Percentiles rank a stretch among this genome's conserved stretches.
phyloP scores from a whole-genome alignment of 2,797 vertebrate genomes.

The Neosilurus mollespiculum region DNA sequence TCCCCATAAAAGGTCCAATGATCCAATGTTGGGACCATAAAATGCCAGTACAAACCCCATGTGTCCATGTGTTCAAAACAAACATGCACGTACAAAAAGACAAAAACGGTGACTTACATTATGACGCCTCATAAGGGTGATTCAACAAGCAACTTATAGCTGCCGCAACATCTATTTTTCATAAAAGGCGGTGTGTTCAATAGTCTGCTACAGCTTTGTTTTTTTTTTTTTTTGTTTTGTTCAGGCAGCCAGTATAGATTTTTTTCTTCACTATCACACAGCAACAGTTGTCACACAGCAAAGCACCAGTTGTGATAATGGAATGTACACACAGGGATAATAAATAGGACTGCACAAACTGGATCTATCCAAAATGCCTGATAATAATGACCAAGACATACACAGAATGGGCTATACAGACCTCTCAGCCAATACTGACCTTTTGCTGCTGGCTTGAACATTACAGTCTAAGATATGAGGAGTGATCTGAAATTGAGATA shows the following conservation, averaged over 20 bases:
- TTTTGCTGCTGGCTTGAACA: background rate
- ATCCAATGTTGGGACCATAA: slow-evolving; percentile 56
- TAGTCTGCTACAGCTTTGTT: slow-evolving; percentile 14
- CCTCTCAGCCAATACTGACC: slow-evolving; percentile 2
- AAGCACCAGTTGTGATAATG: background rate
- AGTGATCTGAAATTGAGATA: slow-evolving; percentile 15
- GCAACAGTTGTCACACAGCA: slow-evolving; percentile 35
- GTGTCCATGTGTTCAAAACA: slow-evolving; percentile 1
- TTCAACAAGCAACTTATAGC: background rate
- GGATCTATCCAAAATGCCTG: slow-evolving; percentile 27
- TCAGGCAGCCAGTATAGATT: slow-evolving; percentile 39
- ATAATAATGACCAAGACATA: slow-evolving; percentile 33
- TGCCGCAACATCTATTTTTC: slow-evolving; percentile 37
- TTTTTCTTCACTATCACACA: background rate
- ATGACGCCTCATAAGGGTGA: background rate
- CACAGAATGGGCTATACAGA: slow-evolving; percentile 3
- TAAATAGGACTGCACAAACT: slow-evolving; percentile 28
- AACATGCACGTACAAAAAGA: background rate
- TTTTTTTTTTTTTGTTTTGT: slow-evolving; percentile 31
- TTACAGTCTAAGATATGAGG: slow-evolving; percentile 9
- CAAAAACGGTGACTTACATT: background rate
- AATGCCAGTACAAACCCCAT: slow-evolving; percentile 12
- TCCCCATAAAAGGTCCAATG: slow-evolving; percentile 51
- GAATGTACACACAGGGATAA: slow-evolving; percentile 26
- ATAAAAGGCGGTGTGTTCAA: slow-evolving; percentile 38